These are phyloP conservation scores for Phortica magna DNA, from an alignment of 2,888 invertebrate species.

Conservation along the genomic window DNA sequence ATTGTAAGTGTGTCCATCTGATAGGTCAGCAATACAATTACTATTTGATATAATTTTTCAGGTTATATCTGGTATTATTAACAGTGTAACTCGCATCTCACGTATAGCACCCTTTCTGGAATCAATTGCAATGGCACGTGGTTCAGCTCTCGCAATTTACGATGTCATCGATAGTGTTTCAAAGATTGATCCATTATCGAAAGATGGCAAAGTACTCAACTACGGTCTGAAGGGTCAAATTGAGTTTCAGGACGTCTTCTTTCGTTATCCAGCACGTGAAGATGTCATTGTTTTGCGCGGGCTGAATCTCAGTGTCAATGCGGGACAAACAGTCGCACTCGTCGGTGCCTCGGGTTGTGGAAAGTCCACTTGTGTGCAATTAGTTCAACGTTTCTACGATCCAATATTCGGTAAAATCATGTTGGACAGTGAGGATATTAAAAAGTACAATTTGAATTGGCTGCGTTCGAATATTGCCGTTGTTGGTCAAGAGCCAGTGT, in stretches of 20 bases:
- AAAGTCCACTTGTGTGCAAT: slow-evolving; percentile 88
- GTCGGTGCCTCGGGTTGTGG: slow-evolving; percentile 88
- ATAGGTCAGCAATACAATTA: not conserved
- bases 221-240: slow-evolving; percentile 82
- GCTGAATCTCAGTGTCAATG: slow-evolving; percentile 81
- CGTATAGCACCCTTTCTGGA: slow-evolving; percentile 86
- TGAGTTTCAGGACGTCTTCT: slow-evolving; percentile 84
- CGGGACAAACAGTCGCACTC: slow-evolving; percentile 84
- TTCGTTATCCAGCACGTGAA: slow-evolving; percentile 84
- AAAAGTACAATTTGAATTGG: slow-evolving; percentile 85
- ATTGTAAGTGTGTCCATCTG: slow-evolving; percentile 79
- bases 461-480: slow-evolving; percentile 87
- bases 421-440: slow-evolving; percentile 82
- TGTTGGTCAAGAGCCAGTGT: slow-evolving; percentile 91
- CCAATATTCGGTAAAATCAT: slow-evolving; percentile 80
- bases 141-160: slow-evolving; percentile 86
- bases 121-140: slow-evolving; percentile 84
- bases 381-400: slow-evolving; percentile 84
- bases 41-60: slow-evolving; percentile 13
- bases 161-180: slow-evolving; percentile 87
- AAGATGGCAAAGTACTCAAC: slow-evolving; percentile 81
- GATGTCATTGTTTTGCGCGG: slow-evolving; percentile 85
- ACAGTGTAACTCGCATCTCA: slow-evolving; percentile 87
- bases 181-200: slow-evolving; percentile 84
- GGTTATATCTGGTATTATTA: slow-evolving; percentile 84